Evolutionary conservation across 2,113 vertebrate species (phyloP).

Genomic region (Nothocercus julius): DNA sequence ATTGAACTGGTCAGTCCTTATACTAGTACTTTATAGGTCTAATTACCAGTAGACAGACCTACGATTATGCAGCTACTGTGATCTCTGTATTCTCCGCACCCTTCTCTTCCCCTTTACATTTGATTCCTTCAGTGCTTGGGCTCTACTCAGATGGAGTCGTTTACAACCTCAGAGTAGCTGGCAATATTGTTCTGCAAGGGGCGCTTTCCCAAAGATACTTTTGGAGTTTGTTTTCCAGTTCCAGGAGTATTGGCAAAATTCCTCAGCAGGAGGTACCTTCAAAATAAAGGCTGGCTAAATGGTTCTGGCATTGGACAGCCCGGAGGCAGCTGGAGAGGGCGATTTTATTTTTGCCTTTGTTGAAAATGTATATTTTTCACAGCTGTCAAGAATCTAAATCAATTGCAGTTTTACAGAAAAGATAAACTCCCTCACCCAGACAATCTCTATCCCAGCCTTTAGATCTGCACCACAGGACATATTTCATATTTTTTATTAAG

Average conservation of each 20-base stretch:
- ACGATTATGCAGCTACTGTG: neutral
- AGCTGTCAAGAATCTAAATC: conserved; percentile 72
- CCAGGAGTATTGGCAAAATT: conserved; percentile 13
- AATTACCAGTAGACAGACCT: neutral
- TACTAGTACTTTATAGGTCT: neutral
- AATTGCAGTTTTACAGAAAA: conserved; percentile 65
- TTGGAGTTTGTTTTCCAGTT: conserved; percentile 9
- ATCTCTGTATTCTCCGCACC: neutral
- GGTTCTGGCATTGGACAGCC: conserved; percentile 38
- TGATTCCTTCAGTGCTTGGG: neutral
- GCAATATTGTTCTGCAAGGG: neutral
- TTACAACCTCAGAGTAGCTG: neutral
- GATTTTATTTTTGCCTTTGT: conserved; percentile 57
- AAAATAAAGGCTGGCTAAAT: conserved; percentile 40
- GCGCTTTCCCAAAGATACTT: conserved; percentile 24
- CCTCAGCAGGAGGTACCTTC: neutral
- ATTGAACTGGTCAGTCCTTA: neutral
- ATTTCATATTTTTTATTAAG: conserved; percentile 76
- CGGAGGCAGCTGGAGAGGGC: conserved; percentile 29
- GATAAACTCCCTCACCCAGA: conserved; percentile 62
- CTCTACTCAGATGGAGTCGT: neutral
- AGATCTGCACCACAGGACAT: conserved; percentile 68
- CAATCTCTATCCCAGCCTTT: conserved; percentile 68
- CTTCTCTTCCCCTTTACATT: neutral
- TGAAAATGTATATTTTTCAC: conserved; percentile 60